These are phyloP conservation scores for Rotaria socialis DNA, from an alignment of 2,888 invertebrate genomes.

Conservation along the genomic window DNA sequence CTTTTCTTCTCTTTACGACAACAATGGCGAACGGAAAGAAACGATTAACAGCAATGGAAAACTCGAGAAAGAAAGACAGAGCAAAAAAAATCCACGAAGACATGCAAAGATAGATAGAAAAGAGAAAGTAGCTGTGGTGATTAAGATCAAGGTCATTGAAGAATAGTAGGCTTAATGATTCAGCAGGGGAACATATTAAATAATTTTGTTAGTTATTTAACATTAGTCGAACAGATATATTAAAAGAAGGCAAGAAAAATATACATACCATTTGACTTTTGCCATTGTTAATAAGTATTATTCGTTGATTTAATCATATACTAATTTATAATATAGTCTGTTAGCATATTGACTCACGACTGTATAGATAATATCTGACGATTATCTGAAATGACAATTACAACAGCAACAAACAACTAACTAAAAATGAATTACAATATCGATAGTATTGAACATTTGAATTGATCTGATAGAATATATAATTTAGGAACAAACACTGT, in stretches of 20 bases:
- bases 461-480: not conserved
- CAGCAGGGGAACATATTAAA: not conserved
- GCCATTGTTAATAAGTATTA: not conserved
- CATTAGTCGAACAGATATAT: not conserved
- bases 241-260: not conserved
- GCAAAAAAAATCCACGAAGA: not conserved
- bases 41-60: not conserved
- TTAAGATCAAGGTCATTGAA: slow-evolving; percentile 20
- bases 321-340: not conserved
- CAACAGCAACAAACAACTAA: not conserved
- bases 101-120: not conserved
- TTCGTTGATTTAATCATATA: not conserved
- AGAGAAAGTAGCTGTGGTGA: not conserved
- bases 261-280: slow-evolving; percentile 25
- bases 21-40: slow-evolving; percentile 10
- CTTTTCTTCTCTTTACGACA: not conserved
- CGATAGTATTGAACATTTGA: not conserved
- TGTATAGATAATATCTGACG: slow-evolving; percentile 18
- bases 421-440: not conserved
- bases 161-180: not conserved
- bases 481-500: not conserved
- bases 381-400: slow-evolving; percentile 13
- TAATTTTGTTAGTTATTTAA: not conserved
- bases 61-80: not conserved
- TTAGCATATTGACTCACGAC: not conserved